Evolutionary conservation across 2,888 invertebrate genomes (phyloP).

Genomic region (Troides oblongomaculatus): DNA sequence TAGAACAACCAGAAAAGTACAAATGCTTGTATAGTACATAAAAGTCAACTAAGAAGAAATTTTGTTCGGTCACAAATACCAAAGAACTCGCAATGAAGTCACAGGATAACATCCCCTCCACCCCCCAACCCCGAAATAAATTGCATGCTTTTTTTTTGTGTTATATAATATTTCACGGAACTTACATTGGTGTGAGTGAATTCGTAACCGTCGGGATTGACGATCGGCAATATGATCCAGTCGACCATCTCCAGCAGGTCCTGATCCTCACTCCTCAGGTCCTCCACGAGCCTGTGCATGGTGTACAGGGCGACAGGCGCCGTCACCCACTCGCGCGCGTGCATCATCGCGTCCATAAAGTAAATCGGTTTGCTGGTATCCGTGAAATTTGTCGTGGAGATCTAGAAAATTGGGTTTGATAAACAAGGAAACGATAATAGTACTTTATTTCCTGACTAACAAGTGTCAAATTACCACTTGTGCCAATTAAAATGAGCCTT

Average conservation of each 20-base stretch:
- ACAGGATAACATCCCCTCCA: too few species aligned
- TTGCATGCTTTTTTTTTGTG: not conserved
- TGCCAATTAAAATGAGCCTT: too few species aligned
- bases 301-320: constrained; percentile 79
- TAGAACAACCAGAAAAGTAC: too few species aligned
- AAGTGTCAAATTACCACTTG: too few species aligned
- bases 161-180: not conserved
- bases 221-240: constrained; percentile 82
- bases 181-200: constrained; percentile 70
- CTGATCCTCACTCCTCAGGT: constrained; percentile 49
- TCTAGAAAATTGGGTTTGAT: constrained; percentile 34
- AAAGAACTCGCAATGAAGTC: too few species aligned
- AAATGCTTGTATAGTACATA: too few species aligned
- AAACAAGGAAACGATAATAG: too few species aligned
- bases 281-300: constrained; percentile 77
- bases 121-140: too few species aligned
- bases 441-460: too few species aligned
- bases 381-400: constrained; percentile 73
- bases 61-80: too few species aligned
- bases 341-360: constrained; percentile 79
- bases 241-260: constrained; percentile 78
- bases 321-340: constrained; percentile 84
- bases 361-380: constrained; percentile 66
- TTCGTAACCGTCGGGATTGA: constrained; percentile 86
- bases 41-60: too few species aligned